A percentile compares a stretch with the other conserved stretches of the same genome.
These are phyloP conservation scores for Leptobrachium leishanense DNA, from an alignment of 2,113 vertebrate species.

Conservation along the genomic window DNA sequence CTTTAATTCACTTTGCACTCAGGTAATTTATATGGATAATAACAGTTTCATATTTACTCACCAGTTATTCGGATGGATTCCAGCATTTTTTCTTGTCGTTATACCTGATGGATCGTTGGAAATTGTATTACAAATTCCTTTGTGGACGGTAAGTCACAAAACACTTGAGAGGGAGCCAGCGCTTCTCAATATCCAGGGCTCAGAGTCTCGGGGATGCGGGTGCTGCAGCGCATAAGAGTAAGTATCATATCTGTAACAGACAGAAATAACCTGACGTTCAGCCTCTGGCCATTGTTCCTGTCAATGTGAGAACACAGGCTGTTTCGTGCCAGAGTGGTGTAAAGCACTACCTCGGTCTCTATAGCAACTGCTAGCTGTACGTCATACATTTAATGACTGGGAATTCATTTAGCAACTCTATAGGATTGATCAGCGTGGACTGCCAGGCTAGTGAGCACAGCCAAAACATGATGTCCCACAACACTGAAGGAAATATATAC, in stretches of 20 bases:
- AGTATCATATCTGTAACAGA: constrained; percentile 9
- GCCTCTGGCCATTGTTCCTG: constrained; percentile 33
- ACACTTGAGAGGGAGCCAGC: not conserved
- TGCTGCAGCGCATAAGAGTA: constrained; percentile 19
- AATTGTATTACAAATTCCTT: not conserved
- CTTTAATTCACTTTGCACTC: too few relatives aligned
- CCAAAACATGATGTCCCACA: too few relatives aligned
- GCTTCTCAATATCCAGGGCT: not conserved
- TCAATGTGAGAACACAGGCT: constrained; percentile 10
- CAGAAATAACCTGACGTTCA: constrained; percentile 9
- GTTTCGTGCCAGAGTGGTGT: constrained; percentile 23
- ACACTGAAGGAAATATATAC: too few relatives aligned
- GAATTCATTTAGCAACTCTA: not conserved
- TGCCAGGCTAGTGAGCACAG: too few relatives aligned
- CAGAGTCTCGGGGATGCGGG: not conserved
- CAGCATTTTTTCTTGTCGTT: constrained; percentile 60
- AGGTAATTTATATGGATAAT: not conserved
- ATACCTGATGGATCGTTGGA: not conserved
- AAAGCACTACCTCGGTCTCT: constrained; percentile 35
- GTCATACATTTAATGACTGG: constrained; percentile 34
- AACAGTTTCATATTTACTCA: constrained; percentile 56
- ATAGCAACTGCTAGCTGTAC: constrained; percentile 28
- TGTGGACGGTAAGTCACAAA: not conserved
- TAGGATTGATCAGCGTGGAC: too few relatives aligned
- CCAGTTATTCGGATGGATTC: constrained; percentile 76